Evolutionary conservation across 1,140 invertebrate species (phyloP), one percentile per base, ranked within the genome.

Genomic region (Zelostemma sp.): DNA sequence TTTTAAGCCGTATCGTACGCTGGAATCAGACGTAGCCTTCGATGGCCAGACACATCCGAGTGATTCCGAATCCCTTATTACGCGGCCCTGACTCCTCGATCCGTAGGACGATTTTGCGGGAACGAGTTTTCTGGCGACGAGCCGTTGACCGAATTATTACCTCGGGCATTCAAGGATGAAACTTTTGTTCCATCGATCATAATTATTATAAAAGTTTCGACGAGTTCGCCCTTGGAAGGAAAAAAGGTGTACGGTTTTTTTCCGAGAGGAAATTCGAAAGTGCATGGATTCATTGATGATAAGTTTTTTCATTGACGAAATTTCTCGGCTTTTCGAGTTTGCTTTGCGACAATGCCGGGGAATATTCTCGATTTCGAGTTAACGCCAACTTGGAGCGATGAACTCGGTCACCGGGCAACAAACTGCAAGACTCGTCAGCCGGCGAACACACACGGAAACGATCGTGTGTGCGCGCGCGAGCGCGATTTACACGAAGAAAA

Each of bases 381-480:
- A 78, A 73, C 75, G 74, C 57, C 66, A 65, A 55, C 64, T 73
- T 70, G 71, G 80, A 77, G 75, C 80, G 84, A 84, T 85, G 84
- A 85, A 85, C 84, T 85, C 82, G 84, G 84, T 85, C 84, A 85
- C 82, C 84, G 82, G 82, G 82, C 84, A 85, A 85, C 82, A 85
- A 85, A 85, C 84, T 84, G 80, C 81, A 82, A 73, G 62, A 66
- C 72, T 58, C 50, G 53, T 47, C 74, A 70, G 61, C 75, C 63
- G 53, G 60, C 78, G 61, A 62, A 49, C 60, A 63, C 53, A 68
- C 61, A 60, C 53, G 59, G 51, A 54, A 53, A 56, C 55, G 66
- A 45, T 57, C 43, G 18, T 49, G 49, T 35, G 17, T 28, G 61
- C 56, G 19, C 40, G 47, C 41, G 60, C 64, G 41, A 31, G 19